phyloP scores from a whole-genome alignment of 2,888 invertebrate species.

The Pandemis heparana region DNA sequence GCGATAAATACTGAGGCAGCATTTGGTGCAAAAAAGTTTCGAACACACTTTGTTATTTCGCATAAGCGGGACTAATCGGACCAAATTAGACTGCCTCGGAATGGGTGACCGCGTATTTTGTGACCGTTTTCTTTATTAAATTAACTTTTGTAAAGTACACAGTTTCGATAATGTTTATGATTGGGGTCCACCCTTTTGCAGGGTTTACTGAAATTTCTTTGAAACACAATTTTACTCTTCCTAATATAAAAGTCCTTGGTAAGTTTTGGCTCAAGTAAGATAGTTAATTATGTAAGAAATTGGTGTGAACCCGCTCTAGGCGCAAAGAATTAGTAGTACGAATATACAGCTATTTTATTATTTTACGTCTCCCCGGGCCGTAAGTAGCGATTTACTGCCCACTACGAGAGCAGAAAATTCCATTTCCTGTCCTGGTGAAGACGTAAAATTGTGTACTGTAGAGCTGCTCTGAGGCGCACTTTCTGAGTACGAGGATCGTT shows the following conservation, averaged over 20 bases:
- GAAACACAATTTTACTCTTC: neutral
- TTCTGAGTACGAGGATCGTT: too few relatives aligned
- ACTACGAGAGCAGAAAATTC: too few relatives aligned
- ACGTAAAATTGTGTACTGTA: too few relatives aligned
- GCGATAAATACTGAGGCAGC: constrained; percentile 38
- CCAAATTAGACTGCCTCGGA: constrained; percentile 16
- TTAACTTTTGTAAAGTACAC: constrained; percentile 4
- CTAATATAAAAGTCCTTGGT: neutral
- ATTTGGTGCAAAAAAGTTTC: constrained; percentile 38
- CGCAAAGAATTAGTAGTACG: neutral
- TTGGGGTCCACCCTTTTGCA: neutral
- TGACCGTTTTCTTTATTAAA: neutral
- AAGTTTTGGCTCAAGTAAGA: neutral
- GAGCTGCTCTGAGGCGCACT: too few relatives aligned
- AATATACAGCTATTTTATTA: neutral
- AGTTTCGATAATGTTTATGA: neutral
- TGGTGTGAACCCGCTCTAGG: neutral
- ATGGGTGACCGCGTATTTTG: constrained; percentile 7
- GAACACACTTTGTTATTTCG: constrained; percentile 28
- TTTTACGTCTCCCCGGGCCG: too few relatives aligned
- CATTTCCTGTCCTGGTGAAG: too few relatives aligned
- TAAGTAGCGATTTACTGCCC: too few relatives aligned
- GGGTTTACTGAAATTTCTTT: neutral
- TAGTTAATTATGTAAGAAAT: neutral
- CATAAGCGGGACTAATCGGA: constrained; percentile 22